Percentiles rank a stretch among this genome's conserved stretches.
phyloP scores from a whole-genome alignment of 92 coral and sea anemone genomes.

The Parazoanthus atlanticus region DNA sequence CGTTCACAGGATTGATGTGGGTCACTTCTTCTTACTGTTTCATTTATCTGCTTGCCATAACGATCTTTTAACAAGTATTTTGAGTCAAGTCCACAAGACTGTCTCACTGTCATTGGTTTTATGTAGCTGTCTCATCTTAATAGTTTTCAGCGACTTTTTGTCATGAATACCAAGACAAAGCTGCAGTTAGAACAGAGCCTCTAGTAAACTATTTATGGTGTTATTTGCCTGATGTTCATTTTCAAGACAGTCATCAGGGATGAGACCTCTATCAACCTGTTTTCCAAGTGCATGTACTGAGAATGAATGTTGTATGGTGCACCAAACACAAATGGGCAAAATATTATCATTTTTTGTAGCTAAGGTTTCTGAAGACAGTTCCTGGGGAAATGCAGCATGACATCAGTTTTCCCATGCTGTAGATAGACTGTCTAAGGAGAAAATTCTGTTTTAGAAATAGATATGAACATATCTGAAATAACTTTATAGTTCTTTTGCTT shows the following conservation, averaged over 20 bases:
- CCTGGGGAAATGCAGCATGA: conserved; percentile 34
- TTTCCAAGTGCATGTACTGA: not conserved
- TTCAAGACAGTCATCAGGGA: no score
- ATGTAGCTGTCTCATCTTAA: not conserved
- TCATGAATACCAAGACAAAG: conserved; percentile 34
- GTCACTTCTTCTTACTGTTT: not conserved
- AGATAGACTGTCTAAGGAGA: conserved; percentile 31
- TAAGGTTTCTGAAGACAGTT: not conserved
- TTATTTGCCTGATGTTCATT: not conserved
- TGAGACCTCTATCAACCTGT: no score
- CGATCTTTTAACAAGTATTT: not conserved
- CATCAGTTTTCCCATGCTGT: conserved; percentile 32
- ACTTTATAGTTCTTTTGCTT: not conserved
- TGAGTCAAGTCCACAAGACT: not conserved
- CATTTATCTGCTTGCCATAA: not conserved
- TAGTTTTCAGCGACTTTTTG: not conserved
- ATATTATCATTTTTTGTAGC: conserved; percentile 10
- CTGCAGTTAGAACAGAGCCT: conserved; percentile 21
- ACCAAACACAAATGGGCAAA: conserved; percentile 46
- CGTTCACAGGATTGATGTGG: not conserved
- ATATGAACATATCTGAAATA: not conserved
- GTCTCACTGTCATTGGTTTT: not conserved
- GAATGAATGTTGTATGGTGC: conserved; percentile 37
- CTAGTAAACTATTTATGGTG: not conserved
- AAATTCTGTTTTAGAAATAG: conserved; percentile 19